Percentiles rank a stretch among this genome's conserved stretches.
These are phyloP conservation scores for Orchesella flavescens DNA, from an alignment of 2,888 invertebrate genomes.

Conservation along the genomic window DNA sequence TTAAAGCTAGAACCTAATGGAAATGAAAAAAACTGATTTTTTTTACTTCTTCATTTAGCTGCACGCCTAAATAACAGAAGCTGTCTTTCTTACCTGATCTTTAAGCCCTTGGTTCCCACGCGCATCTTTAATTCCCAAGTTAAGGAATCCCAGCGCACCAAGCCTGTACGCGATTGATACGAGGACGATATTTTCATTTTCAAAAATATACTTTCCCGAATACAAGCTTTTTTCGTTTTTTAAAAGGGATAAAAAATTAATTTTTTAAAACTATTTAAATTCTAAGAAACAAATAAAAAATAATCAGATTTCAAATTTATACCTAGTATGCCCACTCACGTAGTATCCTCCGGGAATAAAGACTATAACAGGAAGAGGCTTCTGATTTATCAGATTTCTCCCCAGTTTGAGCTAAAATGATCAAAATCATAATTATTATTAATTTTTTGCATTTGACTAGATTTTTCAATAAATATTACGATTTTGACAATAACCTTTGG, in stretches of 20 bases:
- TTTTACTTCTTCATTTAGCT: too few relatives aligned
- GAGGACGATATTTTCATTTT: conserved; percentile 60
- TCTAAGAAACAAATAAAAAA: too few relatives aligned
- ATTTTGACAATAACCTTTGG: conserved; percentile 18
- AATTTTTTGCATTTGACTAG: neutral
- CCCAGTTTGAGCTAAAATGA: neutral
- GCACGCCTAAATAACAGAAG: too few relatives aligned
- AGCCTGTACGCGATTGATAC: conserved; percentile 64
- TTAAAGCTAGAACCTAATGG: conserved; percentile 52
- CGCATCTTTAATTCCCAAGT: conserved; percentile 52
- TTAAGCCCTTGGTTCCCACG: conserved; percentile 64
- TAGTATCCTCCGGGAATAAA: conserved; percentile 47
- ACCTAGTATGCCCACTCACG: conserved; percentile 34
- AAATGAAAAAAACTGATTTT: too few relatives aligned
- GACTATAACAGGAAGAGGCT: conserved; percentile 32
- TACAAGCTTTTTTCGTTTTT: too few relatives aligned
- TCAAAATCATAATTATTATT: too few relatives aligned
- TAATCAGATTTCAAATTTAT: too few relatives aligned
- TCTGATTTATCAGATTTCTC: conserved; percentile 9
- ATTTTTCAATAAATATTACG: too few relatives aligned
- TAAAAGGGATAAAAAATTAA: too few relatives aligned
- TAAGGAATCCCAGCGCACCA: conserved; percentile 58
- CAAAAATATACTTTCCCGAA: too few relatives aligned
- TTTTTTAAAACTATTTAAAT: too few relatives aligned
- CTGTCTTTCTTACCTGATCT: conserved; percentile 35